Evolutionary conservation across 2,888 invertebrate genomes (phyloP).

Genomic region (Stenichneumon culpator): DNA sequence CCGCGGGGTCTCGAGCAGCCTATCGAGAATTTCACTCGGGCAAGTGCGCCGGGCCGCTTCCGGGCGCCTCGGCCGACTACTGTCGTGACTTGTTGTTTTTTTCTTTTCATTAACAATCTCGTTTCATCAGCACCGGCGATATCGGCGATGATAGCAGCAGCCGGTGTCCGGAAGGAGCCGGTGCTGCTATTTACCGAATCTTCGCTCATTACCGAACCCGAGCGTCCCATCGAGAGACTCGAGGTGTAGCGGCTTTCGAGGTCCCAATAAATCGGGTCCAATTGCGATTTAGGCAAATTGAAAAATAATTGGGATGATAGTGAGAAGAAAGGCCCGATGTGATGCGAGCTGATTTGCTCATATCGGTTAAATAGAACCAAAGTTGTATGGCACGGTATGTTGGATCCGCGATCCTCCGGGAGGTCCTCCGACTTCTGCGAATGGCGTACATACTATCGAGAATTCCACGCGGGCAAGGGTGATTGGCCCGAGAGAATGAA

Average conservation of each 20-base stretch:
- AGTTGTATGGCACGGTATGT: too few relatives aligned
- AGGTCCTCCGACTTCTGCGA: neutral
- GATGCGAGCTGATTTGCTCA: too few relatives aligned
- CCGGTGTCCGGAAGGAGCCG: neutral
- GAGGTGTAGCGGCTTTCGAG: neutral
- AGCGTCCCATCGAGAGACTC: neutral
- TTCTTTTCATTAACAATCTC: slow-evolving; percentile 9
- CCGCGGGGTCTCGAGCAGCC: slow-evolving; percentile 56
- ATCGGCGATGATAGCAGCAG: neutral
- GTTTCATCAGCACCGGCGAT: slow-evolving; percentile 8
- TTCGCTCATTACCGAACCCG: neutral
- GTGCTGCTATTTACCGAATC: too few relatives aligned
- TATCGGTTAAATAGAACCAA: too few relatives aligned
- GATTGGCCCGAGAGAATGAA: too few relatives aligned
- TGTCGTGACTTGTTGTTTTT: neutral
- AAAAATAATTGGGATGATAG: too few relatives aligned
- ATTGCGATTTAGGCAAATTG: neutral
- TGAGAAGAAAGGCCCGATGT: too few relatives aligned
- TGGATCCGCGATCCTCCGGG: too few relatives aligned
- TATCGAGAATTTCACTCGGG: slow-evolving; percentile 59
- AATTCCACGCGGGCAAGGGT: too few relatives aligned
- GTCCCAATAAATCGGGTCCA: neutral
- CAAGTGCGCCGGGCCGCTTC: slow-evolving; percentile 38
- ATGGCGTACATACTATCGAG: too few relatives aligned
- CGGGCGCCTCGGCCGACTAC: slow-evolving; percentile 19